Evolutionary conservation across 1,140 invertebrate genomes (phyloP), one percentile per base, ranked within the genome.

Genomic region (Drepana arcuata): DNA sequence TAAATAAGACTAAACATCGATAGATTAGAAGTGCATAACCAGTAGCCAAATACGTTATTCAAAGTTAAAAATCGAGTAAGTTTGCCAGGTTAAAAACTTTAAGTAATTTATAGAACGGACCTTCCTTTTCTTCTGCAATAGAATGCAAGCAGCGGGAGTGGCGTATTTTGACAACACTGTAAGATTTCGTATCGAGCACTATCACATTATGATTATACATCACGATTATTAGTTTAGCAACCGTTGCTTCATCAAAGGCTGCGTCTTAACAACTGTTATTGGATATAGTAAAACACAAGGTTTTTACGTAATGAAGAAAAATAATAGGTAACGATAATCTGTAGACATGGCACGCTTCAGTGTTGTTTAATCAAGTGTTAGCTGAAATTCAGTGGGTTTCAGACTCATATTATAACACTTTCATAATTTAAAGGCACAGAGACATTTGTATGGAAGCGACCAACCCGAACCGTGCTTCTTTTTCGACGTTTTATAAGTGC

Each of bases 101-200:
- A 21, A 5, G 18, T 21, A 21, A 5, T 9, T 9, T 21, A 9
- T 21, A 12, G 14, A 29, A 16, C 46, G 41, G 43, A 77, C 68
- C 67, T 73, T 75, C 69, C 59, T 43, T 66, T 46, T 72, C 64
- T 48, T 80, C 73, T 51, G 63, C 36, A 11, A 75, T 78, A 14
- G 63, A 53, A 46, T 73, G 70, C 27, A 81, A 63, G 40, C 54
- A 69, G 31, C 64, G 55, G 1, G 60, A 72, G 42, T 75, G 69
- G 11, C 60, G 41, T 30, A 81, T 69, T 57, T 70, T 70, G 31
- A 77, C 37, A 46, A 78, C 34, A 46, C 65, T 74, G 14, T 66
- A 68, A 11, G 58, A 51, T 50, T 54, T 61, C 10, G 57, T 64
- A 46, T 78, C 53, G 14, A 63, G 38, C 21, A 80, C 48, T 47